These are phyloP conservation scores for Chelonia mydas DNA, from an alignment of 2,797 vertebrate genomes.

Conservation along the genomic window DNA sequence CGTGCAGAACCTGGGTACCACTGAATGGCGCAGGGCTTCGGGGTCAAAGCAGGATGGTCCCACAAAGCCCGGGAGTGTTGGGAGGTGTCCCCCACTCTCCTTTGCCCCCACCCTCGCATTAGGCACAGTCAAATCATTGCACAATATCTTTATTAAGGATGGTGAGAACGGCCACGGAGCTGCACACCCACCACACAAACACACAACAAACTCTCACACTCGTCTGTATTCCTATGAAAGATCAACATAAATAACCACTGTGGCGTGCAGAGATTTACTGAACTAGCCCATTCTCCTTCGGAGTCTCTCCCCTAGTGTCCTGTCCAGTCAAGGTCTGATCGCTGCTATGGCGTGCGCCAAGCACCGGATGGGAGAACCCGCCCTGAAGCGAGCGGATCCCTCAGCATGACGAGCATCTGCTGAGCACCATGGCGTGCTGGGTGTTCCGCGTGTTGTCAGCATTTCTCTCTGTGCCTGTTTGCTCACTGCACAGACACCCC, in stretches of 20 bases:
- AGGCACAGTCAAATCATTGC: neutral
- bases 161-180: neutral
- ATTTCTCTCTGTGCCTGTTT: accelerated
- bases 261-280: neutral
- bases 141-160: no score
- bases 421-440: no score
- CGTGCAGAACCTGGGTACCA: neutral
- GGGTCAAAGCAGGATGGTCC: neutral
- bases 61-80: neutral
- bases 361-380: accelerated
- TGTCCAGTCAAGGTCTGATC: neutral
- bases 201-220: neutral
- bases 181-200: neutral
- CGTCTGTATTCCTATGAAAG: neutral
- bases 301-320: neutral
- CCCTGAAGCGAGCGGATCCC: neutral
- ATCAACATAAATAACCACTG: neutral
- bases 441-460: neutral
- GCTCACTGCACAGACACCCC: neutral
- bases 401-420: neutral
- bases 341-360: no score
- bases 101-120: neutral
- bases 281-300: no score
- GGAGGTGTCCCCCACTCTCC: neutral
- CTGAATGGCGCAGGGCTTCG: neutral